Base-by-base conservation (phyloP, 2,113 vertebrate species). In the Halichoerus grypus region DNA sequence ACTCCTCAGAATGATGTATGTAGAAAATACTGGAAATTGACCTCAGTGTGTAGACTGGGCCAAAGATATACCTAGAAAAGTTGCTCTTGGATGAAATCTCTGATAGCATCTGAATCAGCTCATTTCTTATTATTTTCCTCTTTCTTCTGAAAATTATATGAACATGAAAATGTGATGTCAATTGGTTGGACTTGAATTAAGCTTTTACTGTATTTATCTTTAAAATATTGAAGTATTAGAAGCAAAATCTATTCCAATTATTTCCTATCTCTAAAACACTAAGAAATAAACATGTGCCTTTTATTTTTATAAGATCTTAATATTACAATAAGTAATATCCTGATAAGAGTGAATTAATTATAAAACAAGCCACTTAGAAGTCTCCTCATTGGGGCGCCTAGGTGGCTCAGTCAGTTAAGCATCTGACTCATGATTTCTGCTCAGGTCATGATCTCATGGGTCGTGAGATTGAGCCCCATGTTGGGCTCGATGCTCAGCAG, bases 131-230 rank as follows among this genome's bases (percentile, higher is more conserved):
- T 82, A 33, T 91, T 81, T 90, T 14, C 33, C 24, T 91, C 65
- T 91, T 80, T 93, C 83, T 97, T 94, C 86, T 36, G 49, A 97
- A 85, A 96, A 93, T 84, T 55, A 86, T n/a, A 87, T 74, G 72
- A 92, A 94, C 12, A 65, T 53, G 88, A 92, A 94, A 91, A 72
- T 79, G 26, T 22, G 92, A 67, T 69, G 26, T 91, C 46, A 82
- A 22, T 26, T 94, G 26, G 76, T 72, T 97, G 14, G 8, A 91
- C 82, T 31, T 89, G 31, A 94, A 92, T 86, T 74, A 88, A 24
- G 5, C 22, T 97, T 95, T 96, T n/a, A 95, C 61, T 91, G n/a
- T 65, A 85, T 74, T 96, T 92, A 21, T 84, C 86, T 94, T 94
- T 79, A 83, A 97, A 93, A 94, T 81, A 88, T 3, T 90, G 21